Evolutionary conservation across 2,888 invertebrate genomes (phyloP).

Genomic region (Spodoptera picta): DNA sequence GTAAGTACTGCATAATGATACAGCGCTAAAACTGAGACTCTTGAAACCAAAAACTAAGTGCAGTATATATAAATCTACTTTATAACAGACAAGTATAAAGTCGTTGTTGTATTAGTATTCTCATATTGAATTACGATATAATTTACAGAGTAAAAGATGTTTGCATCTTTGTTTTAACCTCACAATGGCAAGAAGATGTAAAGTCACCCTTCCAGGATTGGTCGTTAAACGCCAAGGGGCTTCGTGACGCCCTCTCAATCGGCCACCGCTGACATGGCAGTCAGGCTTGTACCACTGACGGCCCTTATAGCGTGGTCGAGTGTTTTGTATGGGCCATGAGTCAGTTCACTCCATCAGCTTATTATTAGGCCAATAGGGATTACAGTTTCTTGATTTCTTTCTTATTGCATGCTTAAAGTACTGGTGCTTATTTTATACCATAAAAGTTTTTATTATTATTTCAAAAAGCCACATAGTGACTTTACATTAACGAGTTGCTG

Average conservation of each 20-base stretch:
- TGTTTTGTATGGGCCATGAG: constrained; percentile 51
- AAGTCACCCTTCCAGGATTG: constrained; percentile 40
- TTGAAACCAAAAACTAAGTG: not conserved
- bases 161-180: constrained; percentile 34
- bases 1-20: no score
- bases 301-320: constrained; percentile 50
- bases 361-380: constrained; percentile 16
- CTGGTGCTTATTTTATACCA: no score
- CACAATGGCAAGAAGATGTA: constrained; percentile 40
- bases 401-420: no score
- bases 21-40: no score
- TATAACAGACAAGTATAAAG: no score
- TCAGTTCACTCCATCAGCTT: constrained; percentile 23
- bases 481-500: no score
- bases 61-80: no score
- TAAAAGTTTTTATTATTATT: no score
- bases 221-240: constrained; percentile 61
- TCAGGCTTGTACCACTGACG: constrained; percentile 58
- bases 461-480: no score
- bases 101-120: no score
- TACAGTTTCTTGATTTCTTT: not conserved
- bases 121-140: no score
- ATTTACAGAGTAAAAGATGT: no score
- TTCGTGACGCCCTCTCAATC: constrained; percentile 62
- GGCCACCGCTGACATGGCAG: constrained; percentile 44